These are phyloP conservation scores for Astreopora myriophthalma DNA, from an alignment of 64 coral and sea anemone species.

Conservation along the genomic window DNA sequence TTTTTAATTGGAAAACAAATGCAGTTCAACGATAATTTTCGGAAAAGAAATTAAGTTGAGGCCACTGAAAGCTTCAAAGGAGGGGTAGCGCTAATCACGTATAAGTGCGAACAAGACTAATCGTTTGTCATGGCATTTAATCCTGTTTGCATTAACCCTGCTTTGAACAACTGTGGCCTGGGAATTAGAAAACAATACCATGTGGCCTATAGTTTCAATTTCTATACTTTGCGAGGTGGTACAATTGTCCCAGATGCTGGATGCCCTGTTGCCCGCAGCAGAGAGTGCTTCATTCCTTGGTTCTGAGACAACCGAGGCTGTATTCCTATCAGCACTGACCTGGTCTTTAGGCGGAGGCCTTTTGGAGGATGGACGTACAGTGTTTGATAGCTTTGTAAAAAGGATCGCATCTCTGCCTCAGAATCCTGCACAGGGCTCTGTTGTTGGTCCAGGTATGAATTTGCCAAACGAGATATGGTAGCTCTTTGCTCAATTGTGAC, in stretches of 20 bases:
- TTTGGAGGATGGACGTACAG: slow-evolving; percentile 82
- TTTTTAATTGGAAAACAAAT: too few relatives aligned
- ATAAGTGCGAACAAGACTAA: too few relatives aligned
- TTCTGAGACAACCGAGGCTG: slow-evolving; percentile 83
- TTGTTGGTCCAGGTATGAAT: slow-evolving; percentile 85
- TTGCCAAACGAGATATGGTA: too few relatives aligned
- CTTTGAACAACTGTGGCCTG: background rate
- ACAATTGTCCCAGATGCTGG: slow-evolving; percentile 95
- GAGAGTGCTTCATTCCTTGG: slow-evolving; percentile 74
- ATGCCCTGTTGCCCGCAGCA: slow-evolving; percentile 81
- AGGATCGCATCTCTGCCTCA: slow-evolving; percentile 82
- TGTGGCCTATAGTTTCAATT: background rate
- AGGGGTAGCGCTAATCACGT: too few relatives aligned
- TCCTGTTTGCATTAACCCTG: background rate
- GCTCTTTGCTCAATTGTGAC: too few relatives aligned
- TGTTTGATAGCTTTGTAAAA: slow-evolving; percentile 90
- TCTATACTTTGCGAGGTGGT: slow-evolving; percentile 63
- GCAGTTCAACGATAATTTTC: too few relatives aligned
- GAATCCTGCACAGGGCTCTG: slow-evolving; percentile 87
- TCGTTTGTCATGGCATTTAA: too few relatives aligned
- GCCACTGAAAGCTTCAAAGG: too few relatives aligned
- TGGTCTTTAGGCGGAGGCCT: slow-evolving; percentile 93
- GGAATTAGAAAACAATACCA: background rate
- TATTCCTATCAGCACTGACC: slow-evolving; percentile 85
- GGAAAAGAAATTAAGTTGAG: too few relatives aligned